Percentiles rank a stretch among this genome's conserved stretches.
These are phyloP conservation scores for Triops cancriformis DNA, from an alignment of 1,140 invertebrate species.

Conservation along the genomic window DNA sequence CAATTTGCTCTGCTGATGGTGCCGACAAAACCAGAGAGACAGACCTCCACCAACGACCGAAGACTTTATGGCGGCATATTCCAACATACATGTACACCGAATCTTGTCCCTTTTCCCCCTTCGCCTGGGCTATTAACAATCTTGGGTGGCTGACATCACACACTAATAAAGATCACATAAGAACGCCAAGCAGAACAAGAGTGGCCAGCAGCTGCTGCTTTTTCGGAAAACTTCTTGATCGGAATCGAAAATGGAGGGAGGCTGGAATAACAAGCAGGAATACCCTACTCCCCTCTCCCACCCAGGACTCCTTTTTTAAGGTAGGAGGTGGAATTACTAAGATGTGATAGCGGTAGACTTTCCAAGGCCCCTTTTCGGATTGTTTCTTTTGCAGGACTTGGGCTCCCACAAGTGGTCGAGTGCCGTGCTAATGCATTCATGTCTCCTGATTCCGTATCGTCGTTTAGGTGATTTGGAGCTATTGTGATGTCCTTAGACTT, in stretches of 20 bases:
- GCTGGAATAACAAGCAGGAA: not conserved
- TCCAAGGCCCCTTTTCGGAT: not conserved
- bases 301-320: too few relatives aligned
- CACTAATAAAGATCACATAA: constrained; percentile 14
- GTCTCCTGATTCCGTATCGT: not conserved
- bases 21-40: not conserved
- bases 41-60: constrained; percentile 4
- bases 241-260: not conserved
- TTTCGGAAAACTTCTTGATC: not conserved
- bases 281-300: not conserved
- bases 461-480: not conserved
- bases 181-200: constrained; percentile 4
- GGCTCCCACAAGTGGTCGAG: not conserved
- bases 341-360: not conserved
- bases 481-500: not conserved
- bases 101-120: constrained; percentile 10
- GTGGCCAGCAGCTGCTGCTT: not conserved
- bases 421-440: constrained; percentile 10
- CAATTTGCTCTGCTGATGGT: constrained; percentile 5
- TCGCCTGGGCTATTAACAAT: not conserved
- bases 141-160: constrained; percentile 12
- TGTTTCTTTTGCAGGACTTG: not conserved
- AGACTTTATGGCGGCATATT: constrained; percentile 2
- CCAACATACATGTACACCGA: constrained; percentile 5
- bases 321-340: not conserved